phyloP scores from a whole-genome alignment of 2,113 vertebrate species.

The Guaruba guarouba region DNA sequence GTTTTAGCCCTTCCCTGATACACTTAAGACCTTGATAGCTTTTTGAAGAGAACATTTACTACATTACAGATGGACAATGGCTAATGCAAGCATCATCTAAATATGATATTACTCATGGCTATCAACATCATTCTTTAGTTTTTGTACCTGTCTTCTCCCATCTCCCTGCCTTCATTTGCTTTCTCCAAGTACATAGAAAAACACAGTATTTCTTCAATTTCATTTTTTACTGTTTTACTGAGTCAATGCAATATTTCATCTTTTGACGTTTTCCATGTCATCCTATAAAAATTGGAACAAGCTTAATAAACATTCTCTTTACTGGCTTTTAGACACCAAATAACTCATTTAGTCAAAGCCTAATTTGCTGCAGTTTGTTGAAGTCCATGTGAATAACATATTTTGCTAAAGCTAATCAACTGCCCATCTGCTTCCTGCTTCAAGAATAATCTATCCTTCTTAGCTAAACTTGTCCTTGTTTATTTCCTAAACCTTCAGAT shows the following conservation, averaged over 20 bases:
- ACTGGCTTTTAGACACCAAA: background rate
- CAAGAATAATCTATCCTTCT: constrained; percentile 12
- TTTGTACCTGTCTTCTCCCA: background rate
- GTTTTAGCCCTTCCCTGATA: background rate
- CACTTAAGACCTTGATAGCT: background rate
- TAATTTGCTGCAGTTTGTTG: background rate
- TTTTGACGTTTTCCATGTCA: background rate
- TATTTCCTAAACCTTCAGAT: background rate
- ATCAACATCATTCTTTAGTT: background rate
- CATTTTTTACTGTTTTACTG: background rate
- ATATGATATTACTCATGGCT: background rate
- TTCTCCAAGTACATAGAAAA: background rate
- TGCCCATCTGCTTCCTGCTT: constrained; percentile 5
- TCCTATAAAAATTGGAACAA: background rate
- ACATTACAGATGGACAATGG: background rate
- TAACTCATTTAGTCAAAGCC: background rate
- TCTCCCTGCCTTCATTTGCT: background rate
- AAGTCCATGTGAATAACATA: background rate
- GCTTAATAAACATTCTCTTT: background rate
- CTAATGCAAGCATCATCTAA: background rate
- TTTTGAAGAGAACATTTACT: background rate
- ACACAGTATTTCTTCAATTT: background rate
- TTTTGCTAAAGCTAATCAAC: constrained; percentile 19
- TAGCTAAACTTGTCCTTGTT: background rate
- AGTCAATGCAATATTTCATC: background rate